Conservation (phyloP, 2,113 vertebrate genomes). For the Trematomus loennbergii region DNA sequence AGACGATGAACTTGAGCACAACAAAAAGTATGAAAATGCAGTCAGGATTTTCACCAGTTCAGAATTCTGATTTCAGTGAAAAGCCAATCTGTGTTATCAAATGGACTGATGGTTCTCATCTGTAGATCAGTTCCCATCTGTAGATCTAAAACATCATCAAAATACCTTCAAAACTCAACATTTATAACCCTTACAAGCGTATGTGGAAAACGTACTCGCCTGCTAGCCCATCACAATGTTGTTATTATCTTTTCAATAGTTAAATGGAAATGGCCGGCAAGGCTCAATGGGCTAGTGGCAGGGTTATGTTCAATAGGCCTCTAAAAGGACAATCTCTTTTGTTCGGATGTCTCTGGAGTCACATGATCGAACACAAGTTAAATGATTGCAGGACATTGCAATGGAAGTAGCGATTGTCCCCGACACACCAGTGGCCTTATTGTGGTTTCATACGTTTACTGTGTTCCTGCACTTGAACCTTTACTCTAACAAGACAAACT, state of each 20-base stretch:
- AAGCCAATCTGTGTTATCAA: neutral
- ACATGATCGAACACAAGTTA: conserved; percentile 65
- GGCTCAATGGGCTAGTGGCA: conserved; percentile 29
- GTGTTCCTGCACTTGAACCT: conserved; percentile 97
- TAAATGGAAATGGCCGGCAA: neutral
- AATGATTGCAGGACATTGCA: conserved; percentile 1
- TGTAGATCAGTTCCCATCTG: conserved; percentile 16
- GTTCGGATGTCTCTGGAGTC: conserved; percentile 70
- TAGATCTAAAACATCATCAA: conserved; percentile 17
- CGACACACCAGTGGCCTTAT: conserved; percentile 91
- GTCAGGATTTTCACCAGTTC: neutral
- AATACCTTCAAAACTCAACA: conserved; percentile 1
- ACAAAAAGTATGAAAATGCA: neutral
- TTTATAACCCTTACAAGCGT: conserved; percentile 1
- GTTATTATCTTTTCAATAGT: neutral
- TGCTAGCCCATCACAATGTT: conserved; percentile 22
- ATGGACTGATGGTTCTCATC: conserved; percentile 5
- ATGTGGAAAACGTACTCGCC: neutral
- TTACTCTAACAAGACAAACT: conserved; percentile 87
- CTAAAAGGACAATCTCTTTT: conserved; percentile 16
- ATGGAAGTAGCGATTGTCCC: conserved; percentile 78
- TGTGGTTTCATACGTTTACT: conserved; percentile 93
- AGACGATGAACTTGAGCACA: conserved; percentile 10
- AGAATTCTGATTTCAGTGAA: neutral
- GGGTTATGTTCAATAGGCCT: conserved; percentile 10